phyloP scores from a whole-genome alignment of 23 tunicate species.

The Oikopleura dioica region DNA sequence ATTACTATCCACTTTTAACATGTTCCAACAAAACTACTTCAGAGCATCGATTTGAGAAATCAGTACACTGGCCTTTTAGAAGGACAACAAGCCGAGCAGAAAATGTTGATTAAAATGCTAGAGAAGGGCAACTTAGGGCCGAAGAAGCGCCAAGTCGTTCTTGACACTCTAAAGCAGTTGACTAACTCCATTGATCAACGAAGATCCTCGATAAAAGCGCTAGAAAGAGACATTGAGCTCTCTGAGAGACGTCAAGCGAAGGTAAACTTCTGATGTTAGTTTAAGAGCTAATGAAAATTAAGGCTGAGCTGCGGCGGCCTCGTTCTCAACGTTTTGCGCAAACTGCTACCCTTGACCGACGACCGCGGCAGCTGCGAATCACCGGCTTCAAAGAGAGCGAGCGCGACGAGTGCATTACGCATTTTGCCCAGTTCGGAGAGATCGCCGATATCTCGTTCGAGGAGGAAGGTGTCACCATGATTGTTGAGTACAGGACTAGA shows the following conservation, averaged over 20 bases:
- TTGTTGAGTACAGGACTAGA: constrained; percentile 42
- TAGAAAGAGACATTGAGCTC: constrained; percentile 7
- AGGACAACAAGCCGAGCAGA: neutral
- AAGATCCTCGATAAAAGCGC: constrained; percentile 20
- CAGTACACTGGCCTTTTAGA: constrained; percentile 4
- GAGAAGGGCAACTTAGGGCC: constrained; percentile 3
- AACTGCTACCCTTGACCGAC: constrained; percentile 64
- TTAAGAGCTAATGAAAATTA: too few species aligned
- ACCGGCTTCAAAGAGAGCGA: constrained; percentile 64
- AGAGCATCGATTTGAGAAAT: neutral
- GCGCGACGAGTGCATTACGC: constrained; percentile 59
- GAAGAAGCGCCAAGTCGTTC: neutral
- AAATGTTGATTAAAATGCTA: neutral
- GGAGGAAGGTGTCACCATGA: constrained; percentile 48
- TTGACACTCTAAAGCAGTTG: constrained; percentile 24
- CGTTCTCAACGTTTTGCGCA: constrained; percentile 15
- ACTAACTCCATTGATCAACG: constrained; percentile 44
- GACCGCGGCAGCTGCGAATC: constrained; percentile 52
- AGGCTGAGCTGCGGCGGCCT: constrained; percentile 47
- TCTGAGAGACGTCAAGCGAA: neutral
- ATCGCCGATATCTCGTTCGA: constrained; percentile 29
- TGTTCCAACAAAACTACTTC: too few species aligned
- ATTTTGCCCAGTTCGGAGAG: constrained; percentile 70
- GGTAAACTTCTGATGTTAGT: too few species aligned
- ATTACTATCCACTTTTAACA: too few species aligned